Percentiles rank a stretch among this genome's conserved stretches.
These are phyloP conservation scores for Meandrina meandrites DNA, from an alignment of 92 coral and sea anemone species.

Conservation along the genomic window DNA sequence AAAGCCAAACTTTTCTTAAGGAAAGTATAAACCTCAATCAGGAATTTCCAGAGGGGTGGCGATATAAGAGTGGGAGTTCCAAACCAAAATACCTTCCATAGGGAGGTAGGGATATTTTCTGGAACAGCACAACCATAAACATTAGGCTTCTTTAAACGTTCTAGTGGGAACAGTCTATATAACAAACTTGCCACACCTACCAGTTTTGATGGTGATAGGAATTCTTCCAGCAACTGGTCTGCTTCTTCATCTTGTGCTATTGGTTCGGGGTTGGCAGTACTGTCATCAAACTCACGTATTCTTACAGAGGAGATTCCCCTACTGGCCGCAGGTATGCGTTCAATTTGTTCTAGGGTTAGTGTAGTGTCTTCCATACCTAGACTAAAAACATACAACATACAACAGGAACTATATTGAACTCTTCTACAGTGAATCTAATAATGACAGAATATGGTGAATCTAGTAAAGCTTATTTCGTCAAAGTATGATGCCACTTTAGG, in stretches of 20 bases:
- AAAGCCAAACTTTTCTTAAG: no score
- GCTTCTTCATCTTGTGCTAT: constrained; percentile 84
- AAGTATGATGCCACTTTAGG: no score
- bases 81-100: no score
- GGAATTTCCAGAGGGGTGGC: no score
- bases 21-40: no score
- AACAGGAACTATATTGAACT: neutral
- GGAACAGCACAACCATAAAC: no score
- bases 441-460: neutral
- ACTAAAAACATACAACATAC: constrained; percentile 28
- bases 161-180: no score
- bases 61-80: no score
- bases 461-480: no score
- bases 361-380: constrained; percentile 75
- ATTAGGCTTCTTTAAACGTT: no score
- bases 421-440: no score
- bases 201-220: constrained; percentile 89
- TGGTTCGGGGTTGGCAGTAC: constrained; percentile 87
- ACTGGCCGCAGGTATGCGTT: constrained; percentile 32
- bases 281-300: constrained; percentile 92
- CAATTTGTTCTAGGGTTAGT: constrained; percentile 59
- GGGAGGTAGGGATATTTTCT: no score
- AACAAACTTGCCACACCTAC: constrained; percentile 46
- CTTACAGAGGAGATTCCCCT: constrained; percentile 68
- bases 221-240: constrained; percentile 88